Base-by-base conservation (phyloP, 2,113 vertebrate genomes). In the Condylura cristata region DNA sequence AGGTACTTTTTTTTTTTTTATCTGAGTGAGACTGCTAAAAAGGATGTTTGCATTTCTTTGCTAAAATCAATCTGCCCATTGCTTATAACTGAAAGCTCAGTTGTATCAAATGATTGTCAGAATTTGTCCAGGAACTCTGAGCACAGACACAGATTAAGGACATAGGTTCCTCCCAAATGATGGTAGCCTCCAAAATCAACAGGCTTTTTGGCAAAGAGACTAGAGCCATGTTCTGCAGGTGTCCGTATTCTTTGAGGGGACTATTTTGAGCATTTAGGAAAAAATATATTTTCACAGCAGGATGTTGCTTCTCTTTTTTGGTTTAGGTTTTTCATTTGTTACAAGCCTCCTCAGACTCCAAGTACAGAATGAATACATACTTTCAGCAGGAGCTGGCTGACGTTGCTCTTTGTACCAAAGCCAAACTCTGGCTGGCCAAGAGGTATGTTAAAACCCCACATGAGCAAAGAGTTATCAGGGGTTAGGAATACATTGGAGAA, bases 281-380 rank as follows among this genome's bases (percentile, higher is more conserved):
- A 96, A 96, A 96, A 92, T 91, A 86, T 78, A 92, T 97, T 98
- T 97, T 97, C 91, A 96, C 72, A 97, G 83, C 90, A 92, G 46
- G 88, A 51, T 95, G 34, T 92, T 93, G 39, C 58, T 74, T 97
- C 88, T 92, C 80, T 72, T 90, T 81, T 97, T 92, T 96, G 28
- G 56, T 97, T 92, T 98, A 99, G 99, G 98, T 99, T 97, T 98
- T 99, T 97, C 98, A 99, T 97, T 98, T 99, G 97, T 98, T 99
- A 95, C 98, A 98, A 89, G 99, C 99, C 0, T 99, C 98, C 98
- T 98, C 99, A 93, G 98, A 98, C 26, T 98, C 99, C 96, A 98
- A 98, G 72, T 99, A 99, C 97, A 98, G 98, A 58, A 89, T 97
- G 93, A 98, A 97, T 97, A 97, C 97, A 86, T 97, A 98, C 95